These are phyloP conservation scores for Lepus townsendii DNA, from an alignment of 2,797 vertebrate genomes.

Conservation along the genomic window DNA sequence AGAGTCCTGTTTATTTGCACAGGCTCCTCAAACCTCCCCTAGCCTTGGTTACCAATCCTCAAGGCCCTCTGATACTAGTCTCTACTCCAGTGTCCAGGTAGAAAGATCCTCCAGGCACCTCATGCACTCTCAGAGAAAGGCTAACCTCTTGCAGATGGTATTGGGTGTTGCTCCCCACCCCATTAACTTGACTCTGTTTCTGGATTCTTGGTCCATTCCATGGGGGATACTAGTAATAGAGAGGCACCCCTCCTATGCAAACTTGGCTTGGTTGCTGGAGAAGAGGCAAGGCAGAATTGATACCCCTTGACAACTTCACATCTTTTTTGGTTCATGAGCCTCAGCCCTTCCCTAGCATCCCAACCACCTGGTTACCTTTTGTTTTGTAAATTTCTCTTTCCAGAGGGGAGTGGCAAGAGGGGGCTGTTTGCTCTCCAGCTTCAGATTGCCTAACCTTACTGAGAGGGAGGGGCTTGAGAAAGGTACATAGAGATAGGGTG, in stretches of 20 bases:
- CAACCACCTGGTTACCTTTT: slow-evolving; percentile 28
- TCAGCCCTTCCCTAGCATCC: neutral
- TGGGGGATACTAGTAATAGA: neutral
- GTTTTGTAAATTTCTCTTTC: slow-evolving; percentile 59
- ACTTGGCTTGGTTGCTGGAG: slow-evolving; percentile 7
- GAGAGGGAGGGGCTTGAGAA: neutral
- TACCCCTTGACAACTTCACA: neutral
- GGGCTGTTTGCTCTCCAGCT: neutral
- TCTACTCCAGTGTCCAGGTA: neutral
- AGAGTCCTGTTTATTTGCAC: slow-evolving; percentile 82
- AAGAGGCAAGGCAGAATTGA: neutral
- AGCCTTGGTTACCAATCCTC: slow-evolving; percentile 28
- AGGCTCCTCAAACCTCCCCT: slow-evolving; percentile 68
- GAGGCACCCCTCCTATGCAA: neutral
- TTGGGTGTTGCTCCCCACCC: neutral
- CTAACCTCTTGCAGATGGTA: neutral
- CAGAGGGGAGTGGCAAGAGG: neutral
- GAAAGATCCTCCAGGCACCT: slow-evolving; percentile 33
- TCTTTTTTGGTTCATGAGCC: slow-evolving; percentile 21
- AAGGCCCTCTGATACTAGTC: slow-evolving; percentile 11
- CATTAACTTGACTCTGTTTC: neutral
- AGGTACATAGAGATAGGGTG: neutral
- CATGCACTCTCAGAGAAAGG: slow-evolving; percentile 36
- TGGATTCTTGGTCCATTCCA: neutral
- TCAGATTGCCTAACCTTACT: neutral